These are phyloP conservation scores for Gadus chalcogrammus DNA, from an alignment of 2,113 vertebrate species.

Conservation along the genomic window DNA sequence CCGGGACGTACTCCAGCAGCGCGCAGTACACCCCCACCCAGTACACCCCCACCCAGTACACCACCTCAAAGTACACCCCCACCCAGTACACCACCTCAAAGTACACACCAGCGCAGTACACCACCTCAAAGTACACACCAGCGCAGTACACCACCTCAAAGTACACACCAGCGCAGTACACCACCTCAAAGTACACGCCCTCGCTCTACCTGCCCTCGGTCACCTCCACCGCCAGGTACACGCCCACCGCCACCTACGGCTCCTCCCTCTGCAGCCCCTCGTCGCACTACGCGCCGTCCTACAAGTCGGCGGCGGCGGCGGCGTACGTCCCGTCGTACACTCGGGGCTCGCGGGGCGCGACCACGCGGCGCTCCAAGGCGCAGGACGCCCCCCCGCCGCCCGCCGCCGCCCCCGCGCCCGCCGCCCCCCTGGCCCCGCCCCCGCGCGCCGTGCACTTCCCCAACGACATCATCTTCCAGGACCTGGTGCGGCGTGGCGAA, in stretches of 20 bases:
- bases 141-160: conserved; percentile 50
- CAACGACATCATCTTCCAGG: conserved; percentile 89
- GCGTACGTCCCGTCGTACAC: conserved; percentile 53
- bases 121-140: conserved; percentile 52
- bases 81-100: conserved; percentile 47
- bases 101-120: conserved; percentile 64
- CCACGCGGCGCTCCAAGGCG: conserved; percentile 33
- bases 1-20: conserved; percentile 52
- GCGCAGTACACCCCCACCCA: conserved; percentile 61
- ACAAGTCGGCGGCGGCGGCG: conserved; percentile 43
- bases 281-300: conserved; percentile 48
- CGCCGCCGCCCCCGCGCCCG: conserved; percentile 44
- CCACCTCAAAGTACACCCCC: conserved; percentile 52
- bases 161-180: conserved; percentile 50
- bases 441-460: conserved; percentile 85
- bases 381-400: conserved; percentile 53
- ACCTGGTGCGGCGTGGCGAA: conserved; percentile 87
- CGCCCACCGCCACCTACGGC: conserved; percentile 22
- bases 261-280: conserved; percentile 13
- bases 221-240: conserved; percentile 41
- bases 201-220: conserved; percentile 53
- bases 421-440: conserved; percentile 35
- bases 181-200: conserved; percentile 51
- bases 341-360: conserved; percentile 48
- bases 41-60: conserved; percentile 56